Evolutionary conservation across 1,140 invertebrate species (phyloP).

Genomic region (Agrilus planipennis): DNA sequence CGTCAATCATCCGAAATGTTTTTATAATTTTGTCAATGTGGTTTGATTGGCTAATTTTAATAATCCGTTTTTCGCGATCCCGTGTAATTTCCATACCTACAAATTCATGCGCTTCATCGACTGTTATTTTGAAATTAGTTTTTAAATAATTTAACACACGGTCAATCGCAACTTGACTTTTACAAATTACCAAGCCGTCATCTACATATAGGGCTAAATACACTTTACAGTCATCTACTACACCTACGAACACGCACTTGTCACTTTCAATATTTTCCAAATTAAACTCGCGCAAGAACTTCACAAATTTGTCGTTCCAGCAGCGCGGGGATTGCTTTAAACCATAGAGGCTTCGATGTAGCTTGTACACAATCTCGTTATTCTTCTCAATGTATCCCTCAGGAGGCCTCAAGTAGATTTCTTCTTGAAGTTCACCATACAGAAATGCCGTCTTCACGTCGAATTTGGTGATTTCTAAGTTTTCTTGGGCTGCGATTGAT

Average conservation of each 20-base stretch:
- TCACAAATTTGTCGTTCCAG: conserved; percentile 16
- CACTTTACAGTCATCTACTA: background rate
- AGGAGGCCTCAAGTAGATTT: conserved; percentile 8
- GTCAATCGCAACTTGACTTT: background rate
- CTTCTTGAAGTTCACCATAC: conserved; percentile 28
- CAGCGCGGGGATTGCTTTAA: conserved; percentile 14
- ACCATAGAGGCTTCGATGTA: conserved; percentile 1
- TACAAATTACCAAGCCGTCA: conserved; percentile 2
- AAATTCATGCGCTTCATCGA: conserved; percentile 7
- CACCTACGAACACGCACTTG: conserved; percentile 12
- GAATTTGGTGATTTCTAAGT: conserved; percentile 22
- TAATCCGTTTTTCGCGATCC: too few relatives aligned
- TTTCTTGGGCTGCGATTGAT: conserved; percentile 19
- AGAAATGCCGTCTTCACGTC: conserved; percentile 34
- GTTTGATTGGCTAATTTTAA: conserved; percentile 6
- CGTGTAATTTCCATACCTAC: conserved; percentile 14
- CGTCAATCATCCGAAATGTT: conserved; percentile 5
- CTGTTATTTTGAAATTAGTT: conserved; percentile 11
- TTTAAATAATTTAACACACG: conserved; percentile 6
- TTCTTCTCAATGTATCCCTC: conserved; percentile 3
- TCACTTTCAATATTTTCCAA: conserved; percentile 4
- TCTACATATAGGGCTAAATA: conserved; percentile 4
- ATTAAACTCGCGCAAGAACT: conserved; percentile 8
- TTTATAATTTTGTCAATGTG: conserved; percentile 10
- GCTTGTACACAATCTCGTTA: conserved; percentile 7